Conservation (phyloP, 2,113 vertebrate genomes). For the Eulemur macaco region DNA sequence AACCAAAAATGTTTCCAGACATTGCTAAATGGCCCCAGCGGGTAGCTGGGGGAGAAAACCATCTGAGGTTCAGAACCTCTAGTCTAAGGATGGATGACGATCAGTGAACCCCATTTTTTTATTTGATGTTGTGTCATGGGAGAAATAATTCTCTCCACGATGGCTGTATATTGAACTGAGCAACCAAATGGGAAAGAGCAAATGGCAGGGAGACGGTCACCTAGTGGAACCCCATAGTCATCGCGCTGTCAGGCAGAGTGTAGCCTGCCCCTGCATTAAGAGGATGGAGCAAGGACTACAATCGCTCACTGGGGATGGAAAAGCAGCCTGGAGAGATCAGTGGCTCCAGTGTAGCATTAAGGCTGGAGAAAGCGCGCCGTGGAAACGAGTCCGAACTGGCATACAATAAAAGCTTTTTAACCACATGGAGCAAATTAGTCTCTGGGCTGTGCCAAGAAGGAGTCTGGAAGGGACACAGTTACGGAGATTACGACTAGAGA, state of each 20-base stretch:
- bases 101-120: background rate
- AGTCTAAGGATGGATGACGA: background rate
- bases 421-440: conserved; percentile 82
- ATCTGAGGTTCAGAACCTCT: background rate
- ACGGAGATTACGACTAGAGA: conserved; percentile 83
- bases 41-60: background rate
- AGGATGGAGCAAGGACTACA: background rate
- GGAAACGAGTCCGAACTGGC: conserved; percentile 80
- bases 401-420: conserved; percentile 82
- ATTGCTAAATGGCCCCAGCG: no score
- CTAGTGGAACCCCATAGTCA: background rate
- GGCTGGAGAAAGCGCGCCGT: conserved; percentile 64
- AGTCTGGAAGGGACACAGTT: conserved; percentile 84
- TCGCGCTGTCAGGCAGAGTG: background rate
- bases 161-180: background rate
- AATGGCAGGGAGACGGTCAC: background rate
- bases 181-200: background rate
- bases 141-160: background rate
- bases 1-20: background rate
- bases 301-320: background rate
- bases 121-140: background rate
- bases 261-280: conserved; percentile 11
- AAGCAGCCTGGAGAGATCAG: conserved; percentile 60
- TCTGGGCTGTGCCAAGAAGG: conserved; percentile 82
- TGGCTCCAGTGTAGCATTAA: conserved; percentile 50